Evolutionary conservation across 2,113 vertebrate genomes (phyloP).

Genomic region (Acrocephalus kingi): DNA sequence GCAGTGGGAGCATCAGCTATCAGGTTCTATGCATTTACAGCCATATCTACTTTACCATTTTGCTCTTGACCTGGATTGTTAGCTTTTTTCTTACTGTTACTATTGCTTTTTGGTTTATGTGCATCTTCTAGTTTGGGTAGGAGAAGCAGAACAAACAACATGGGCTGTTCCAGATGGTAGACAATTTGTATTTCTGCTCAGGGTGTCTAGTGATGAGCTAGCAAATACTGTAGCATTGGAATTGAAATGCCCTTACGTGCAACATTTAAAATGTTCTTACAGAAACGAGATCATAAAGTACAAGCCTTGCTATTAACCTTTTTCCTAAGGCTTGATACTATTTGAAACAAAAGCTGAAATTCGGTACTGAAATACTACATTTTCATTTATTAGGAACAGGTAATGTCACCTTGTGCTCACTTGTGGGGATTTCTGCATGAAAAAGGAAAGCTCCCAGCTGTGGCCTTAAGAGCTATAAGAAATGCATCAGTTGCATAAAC

Average conservation of each 20-base stretch:
- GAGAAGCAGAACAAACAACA: conserved; percentile 19
- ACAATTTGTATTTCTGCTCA: conserved; percentile 25
- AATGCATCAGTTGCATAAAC: neutral
- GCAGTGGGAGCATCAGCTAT: neutral
- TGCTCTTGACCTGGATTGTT: neutral
- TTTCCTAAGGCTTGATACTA: neutral
- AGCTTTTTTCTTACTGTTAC: neutral
- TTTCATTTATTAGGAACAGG: neutral
- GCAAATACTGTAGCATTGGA: neutral
- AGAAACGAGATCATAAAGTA: neutral
- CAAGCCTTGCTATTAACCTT: neutral
- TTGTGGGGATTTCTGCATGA: neutral
- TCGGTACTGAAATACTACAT: neutral
- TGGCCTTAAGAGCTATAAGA: neutral
- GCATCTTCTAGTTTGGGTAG: neutral
- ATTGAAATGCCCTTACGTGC: neutral
- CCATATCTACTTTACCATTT: neutral
- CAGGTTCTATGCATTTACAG: neutral
- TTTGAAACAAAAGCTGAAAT: neutral
- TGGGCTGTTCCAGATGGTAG: conserved; percentile 23
- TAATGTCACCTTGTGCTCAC: neutral
- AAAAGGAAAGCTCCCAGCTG: neutral
- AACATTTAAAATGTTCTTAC: neutral
- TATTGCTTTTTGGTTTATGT: neutral
- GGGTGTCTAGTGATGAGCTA: conserved; percentile 18